Base-by-base conservation (phyloP, 1,140 invertebrate species). In the Cydia amplana region DNA sequence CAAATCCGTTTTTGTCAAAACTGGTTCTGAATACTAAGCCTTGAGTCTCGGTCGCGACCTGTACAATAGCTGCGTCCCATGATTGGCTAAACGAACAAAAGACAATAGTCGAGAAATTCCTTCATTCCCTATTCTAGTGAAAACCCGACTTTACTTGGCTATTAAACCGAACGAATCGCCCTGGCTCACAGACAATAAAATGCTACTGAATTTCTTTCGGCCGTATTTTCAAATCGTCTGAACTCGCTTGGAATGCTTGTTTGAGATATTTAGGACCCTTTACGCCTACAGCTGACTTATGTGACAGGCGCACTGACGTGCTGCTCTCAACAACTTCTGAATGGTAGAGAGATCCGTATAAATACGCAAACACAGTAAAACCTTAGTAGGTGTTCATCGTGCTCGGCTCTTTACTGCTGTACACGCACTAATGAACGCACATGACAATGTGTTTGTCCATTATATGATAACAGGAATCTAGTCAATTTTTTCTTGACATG, bases 221-320 rank as follows among this genome's bases (percentile, higher is more conserved):
- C 79, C 72, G 76, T 84, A 80, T 84, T 85, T 83, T 76, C 76
- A 78, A 85, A 84, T 81, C 75, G 78, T 76, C 74, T 64, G 74
- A 79, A 79, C 77, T 77, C 80, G 73, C 73, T 65, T 64, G 78
- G 79, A 86, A 85, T 85, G 82, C 85, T 84, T 83, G 83, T 83
- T 83, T 85, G 77, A 80, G 79, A 83, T 80, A 82, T 82, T 82
- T 80, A 81, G 77, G 77, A 76, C 40, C 76, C 65, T 80, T 75
- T 72, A 64, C 74, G 65, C 74, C 76, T 78, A 76, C 74, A 51
- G 74, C 72, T 80, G 77, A 80, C 82, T 82, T 84, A 80, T 81
- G 79, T 78, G 79, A 75, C 74, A 49, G 64, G 72, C 60, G 67
- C 67, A 36, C 28, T 67, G 64, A 67, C 64, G 25, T 20, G 28